phyloP scores from a whole-genome alignment of 1,140 invertebrate species.

The Pinna nobilis region DNA sequence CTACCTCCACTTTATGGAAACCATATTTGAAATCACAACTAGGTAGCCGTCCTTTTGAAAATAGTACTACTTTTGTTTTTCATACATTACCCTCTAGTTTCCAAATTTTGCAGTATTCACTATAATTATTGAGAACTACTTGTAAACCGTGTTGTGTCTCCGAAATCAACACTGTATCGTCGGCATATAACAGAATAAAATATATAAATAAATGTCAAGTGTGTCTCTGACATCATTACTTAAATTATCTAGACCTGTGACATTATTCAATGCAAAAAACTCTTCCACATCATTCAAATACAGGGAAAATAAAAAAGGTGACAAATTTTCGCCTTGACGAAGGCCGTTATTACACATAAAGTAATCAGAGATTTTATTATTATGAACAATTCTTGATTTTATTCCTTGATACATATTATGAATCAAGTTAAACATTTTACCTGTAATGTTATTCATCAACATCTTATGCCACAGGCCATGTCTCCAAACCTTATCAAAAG shows the following conservation, averaged over 20 bases:
- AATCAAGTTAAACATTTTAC: constrained; percentile 7
- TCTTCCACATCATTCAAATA: neutral
- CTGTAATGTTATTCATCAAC: neutral
- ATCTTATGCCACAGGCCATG: constrained; percentile 13
- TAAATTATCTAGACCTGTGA: neutral
- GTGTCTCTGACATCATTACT: neutral
- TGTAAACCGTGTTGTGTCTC: neutral
- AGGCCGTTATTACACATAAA: constrained; percentile 5
- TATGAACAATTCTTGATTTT: constrained; percentile 8
- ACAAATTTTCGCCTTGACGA: no score
- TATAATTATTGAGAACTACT: neutral
- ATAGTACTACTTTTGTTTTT: neutral
- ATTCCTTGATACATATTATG: constrained; percentile 15
- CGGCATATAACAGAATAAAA: neutral
- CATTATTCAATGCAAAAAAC: neutral
- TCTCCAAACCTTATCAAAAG: constrained; percentile 19
- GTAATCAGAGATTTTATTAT: neutral
- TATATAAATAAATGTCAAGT: no score
- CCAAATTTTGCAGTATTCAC: neutral
- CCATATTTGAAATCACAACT: no score
- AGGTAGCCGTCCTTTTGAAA: no score
- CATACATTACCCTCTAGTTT: no score
- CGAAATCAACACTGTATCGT: neutral
- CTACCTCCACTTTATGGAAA: no score
- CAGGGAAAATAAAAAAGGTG: neutral